Evolutionary conservation across 1,140 invertebrate genomes (phyloP).

Genomic region (Ctenoplectra terminalis): DNA sequence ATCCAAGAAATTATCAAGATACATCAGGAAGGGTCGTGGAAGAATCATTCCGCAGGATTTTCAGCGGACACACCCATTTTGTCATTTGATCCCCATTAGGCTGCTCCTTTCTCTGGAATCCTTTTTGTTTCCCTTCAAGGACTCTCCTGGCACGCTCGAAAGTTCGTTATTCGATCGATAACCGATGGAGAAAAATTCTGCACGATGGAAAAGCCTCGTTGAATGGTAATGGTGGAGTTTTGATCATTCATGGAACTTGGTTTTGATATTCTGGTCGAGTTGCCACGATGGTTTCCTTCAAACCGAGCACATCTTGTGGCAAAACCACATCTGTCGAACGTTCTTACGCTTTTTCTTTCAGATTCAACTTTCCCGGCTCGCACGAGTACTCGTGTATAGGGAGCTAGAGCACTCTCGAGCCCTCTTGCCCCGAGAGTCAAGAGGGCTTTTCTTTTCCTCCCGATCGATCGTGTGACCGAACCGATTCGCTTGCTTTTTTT

Average conservation of each 20-base stretch:
- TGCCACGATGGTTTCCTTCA: not conserved
- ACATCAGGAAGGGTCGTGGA: not conserved
- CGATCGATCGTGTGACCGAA: conserved; percentile 70
- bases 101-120: not conserved
- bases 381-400: conserved; percentile 4
- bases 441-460: conserved; percentile 64
- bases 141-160: not conserved
- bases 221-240: not conserved
- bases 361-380: conserved; percentile 39
- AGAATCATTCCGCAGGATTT: not conserved
- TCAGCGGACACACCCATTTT: not conserved
- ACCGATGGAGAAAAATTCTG: not conserved
- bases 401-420: conserved; percentile 16
- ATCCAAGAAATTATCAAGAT: conserved; percentile 64
- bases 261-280: not conserved
- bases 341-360: conserved; percentile 38
- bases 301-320: conserved; percentile 13
- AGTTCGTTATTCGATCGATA: conserved; percentile 28
- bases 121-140: not conserved
- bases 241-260: not conserved
- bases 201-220: not conserved
- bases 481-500: conserved; percentile 49
- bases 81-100: conserved; percentile 37
- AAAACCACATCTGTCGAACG: conserved; percentile 46
- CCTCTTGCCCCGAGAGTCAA: conserved; percentile 42